Percentiles rank a stretch among this genome's conserved stretches.
These are phyloP conservation scores for Heliothis subflexa DNA, from an alignment of 1,140 invertebrate species.

Conservation along the genomic window DNA sequence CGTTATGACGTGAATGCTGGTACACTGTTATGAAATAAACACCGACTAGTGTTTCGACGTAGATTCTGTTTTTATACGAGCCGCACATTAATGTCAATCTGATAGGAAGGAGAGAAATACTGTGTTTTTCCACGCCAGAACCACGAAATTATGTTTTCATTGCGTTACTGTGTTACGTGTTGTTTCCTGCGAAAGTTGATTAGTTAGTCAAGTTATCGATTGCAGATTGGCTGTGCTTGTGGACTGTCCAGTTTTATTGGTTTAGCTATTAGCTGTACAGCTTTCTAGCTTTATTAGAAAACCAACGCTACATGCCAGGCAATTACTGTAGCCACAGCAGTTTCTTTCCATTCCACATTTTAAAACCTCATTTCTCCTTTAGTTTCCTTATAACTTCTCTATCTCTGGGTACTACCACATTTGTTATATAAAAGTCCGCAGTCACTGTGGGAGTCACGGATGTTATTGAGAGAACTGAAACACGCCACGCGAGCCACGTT, in stretches of 20 bases:
- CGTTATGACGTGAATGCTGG: conserved; percentile 2
- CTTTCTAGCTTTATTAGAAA: neutral
- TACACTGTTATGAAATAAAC: conserved; percentile 21
- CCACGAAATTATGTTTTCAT: conserved; percentile 17
- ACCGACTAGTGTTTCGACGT: neutral
- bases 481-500: conserved; percentile 13
- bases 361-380: too few relatives aligned
- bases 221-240: conserved; percentile 10
- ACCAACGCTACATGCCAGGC: neutral
- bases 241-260: conserved; percentile 12
- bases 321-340: neutral
- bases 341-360: too few relatives aligned
- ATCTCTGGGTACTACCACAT: neutral
- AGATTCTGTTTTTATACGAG: conserved; percentile 20
- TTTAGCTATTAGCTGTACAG: neutral
- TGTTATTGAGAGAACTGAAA: conserved; percentile 38
- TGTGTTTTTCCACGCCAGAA: conserved; percentile 12
- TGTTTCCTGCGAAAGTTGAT: conserved; percentile 36
- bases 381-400: neutral
- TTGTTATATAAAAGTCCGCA: neutral
- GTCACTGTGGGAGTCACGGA: neutral
- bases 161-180: conserved; percentile 13
- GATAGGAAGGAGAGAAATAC: conserved; percentile 17
- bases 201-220: conserved; percentile 13
- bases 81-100: conserved; percentile 14